A percentile compares a stretch with the other conserved stretches of the same genome.
phyloP scores from a whole-genome alignment of 2,113 vertebrate species.

The Scalopus aquaticus region DNA sequence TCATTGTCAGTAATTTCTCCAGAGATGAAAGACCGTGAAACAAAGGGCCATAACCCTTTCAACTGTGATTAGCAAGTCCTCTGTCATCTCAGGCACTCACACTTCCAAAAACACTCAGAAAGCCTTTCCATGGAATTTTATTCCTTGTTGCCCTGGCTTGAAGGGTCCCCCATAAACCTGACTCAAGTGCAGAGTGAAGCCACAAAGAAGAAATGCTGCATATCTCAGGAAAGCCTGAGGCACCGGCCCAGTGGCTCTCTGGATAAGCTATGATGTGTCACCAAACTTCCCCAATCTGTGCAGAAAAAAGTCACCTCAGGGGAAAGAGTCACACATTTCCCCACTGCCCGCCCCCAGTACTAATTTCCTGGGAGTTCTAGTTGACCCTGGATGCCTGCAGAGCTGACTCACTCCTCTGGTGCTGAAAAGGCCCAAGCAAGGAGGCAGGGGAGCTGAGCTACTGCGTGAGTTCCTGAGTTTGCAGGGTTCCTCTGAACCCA shows the following conservation, averaged over 20 bases:
- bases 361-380: background rate
- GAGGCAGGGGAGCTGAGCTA: background rate
- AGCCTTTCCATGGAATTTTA: background rate
- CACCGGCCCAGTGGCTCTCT: conserved; percentile 33
- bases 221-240: conserved; percentile 55
- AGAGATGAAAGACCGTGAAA: background rate
- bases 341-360: background rate
- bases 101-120: background rate
- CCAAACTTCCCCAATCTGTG: conserved; percentile 6
- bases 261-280: conserved; percentile 55
- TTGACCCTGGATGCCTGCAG: background rate
- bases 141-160: background rate
- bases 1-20: conserved; percentile 55
- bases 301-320: conserved; percentile 3
- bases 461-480: background rate
- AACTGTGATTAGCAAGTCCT: conserved; percentile 29
- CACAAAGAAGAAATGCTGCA: background rate
- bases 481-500: background rate
- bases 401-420: background rate
- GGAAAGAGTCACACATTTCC: background rate
- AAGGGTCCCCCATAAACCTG: background rate
- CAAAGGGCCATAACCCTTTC: conserved; percentile 46
- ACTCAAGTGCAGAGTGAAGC: background rate
- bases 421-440: background rate
- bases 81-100: background rate